Base-by-base conservation (phyloP, 2,888 invertebrate genomes). In the Nemapogon koenigi region DNA sequence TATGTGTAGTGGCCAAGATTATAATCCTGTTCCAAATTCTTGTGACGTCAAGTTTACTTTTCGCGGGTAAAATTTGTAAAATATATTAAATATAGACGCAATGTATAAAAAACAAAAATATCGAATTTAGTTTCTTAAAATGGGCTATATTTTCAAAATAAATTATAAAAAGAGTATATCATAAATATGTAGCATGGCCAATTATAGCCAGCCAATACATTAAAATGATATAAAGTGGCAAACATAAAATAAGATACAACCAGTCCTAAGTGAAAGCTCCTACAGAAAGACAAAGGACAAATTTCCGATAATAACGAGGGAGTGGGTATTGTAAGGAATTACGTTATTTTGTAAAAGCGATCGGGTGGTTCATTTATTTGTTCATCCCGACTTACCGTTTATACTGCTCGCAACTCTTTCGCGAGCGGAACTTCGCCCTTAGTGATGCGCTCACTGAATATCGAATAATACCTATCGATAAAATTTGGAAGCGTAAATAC, bases 381-480 rank as follows among this genome's bases (percentile, higher is more conserved):
- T 73, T 68, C 71, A 72, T 72, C 72, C 67, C 49, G 63, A 57
- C 64, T 70, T 70, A 67, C 61, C 62, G 60, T 68, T 68, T 63
- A 67, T 61, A 52, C 60, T 56, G 61, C 59, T 63, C 61, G 62
- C 70, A 71, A 72, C 69, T 73, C 72, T 68, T 71, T 67, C 59
- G 58, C 55, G 52, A 51, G 52, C 53, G 53, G 55, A 51, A 51
- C 31, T n/a, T 15, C 11, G 4, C 25, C 13, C 22, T 13, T 38
- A 30, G 29, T 30, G 18, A 30, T 14, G 19, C 3, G 19, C 14
- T 30, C 10, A 6, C 15, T 16, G 16, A 22, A 14, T 35, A 26
- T 35, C 15, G 30, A 30, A 6, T 7, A 28, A 28, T 22, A 22
- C 10, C 6, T 22, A 7, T 6, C 22, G 10, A 22, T 22, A 22